phyloP scores from a whole-genome alignment of 2,888 invertebrate species.

The Taenaris catops region DNA sequence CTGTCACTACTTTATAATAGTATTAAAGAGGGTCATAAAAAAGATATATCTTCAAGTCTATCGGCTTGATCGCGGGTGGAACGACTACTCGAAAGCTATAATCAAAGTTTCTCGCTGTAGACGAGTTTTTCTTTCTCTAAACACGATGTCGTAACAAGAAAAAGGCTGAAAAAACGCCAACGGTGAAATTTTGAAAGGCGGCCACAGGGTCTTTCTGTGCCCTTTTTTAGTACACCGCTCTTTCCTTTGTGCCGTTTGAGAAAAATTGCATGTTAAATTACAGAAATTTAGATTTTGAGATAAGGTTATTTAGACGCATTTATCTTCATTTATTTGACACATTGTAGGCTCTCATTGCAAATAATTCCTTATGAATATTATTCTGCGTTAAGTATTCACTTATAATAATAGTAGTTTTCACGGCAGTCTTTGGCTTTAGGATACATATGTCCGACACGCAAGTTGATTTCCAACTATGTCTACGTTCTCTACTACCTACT shows the following conservation, averaged over 20 bases:
- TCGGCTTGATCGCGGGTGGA: conserved; percentile 67
- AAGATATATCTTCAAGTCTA: conserved; percentile 68
- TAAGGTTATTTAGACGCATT: conserved; percentile 22
- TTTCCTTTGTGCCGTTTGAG: conserved; percentile 32
- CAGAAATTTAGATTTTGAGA: conserved; percentile 28
- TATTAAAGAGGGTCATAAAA: conserved; percentile 73
- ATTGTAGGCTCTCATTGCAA: too few relatives aligned
- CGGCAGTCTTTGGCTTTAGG: too few relatives aligned
- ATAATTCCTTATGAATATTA: too few relatives aligned
- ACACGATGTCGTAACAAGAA: conserved; percentile 75
- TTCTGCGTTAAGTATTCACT: too few relatives aligned
- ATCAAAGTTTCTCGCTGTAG: conserved; percentile 75
- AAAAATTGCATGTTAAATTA: conserved; percentile 55
- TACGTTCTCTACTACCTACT: too few relatives aligned
- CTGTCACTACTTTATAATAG: conserved; percentile 76
- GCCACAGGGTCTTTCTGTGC: conserved; percentile 45
- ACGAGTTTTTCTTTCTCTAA: conserved; percentile 71
- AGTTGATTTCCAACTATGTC: too few relatives aligned
- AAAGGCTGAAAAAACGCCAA: conserved; percentile 73
- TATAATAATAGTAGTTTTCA: too few relatives aligned
- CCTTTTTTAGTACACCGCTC: conserved; percentile 54
- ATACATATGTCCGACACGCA: too few relatives aligned
- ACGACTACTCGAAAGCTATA: conserved; percentile 73
- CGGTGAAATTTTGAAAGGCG: conserved; percentile 57
- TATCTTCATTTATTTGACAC: too few relatives aligned